Base-by-base conservation (phyloP, 2,113 vertebrate genomes). In the Pelvicachromis taeniatus region DNA sequence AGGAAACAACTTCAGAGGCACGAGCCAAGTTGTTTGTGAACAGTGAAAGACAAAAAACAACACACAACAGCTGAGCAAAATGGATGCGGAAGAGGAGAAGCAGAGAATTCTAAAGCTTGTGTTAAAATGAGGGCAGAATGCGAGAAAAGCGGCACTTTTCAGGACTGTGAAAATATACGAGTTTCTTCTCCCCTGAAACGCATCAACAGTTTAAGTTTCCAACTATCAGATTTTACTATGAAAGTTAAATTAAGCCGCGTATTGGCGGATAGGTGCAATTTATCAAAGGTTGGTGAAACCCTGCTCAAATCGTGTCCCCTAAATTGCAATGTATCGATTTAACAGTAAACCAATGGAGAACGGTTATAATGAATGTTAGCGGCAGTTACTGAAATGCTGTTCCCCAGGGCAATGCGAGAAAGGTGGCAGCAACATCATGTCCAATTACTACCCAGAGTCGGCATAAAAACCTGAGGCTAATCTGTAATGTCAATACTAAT, bases 281-380 rank as follows among this genome's bases (percentile, higher is more conserved):
- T 73, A 88, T 90, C 84, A 89, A 79, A 81, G 53, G 75, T 82
- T 77, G 77, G 81, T 5, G 83, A 77, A 81, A 85, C 77, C 50
- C 80, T 85, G 52, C 84, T 90, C 82, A 92, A 88, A 92, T 53
- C 16, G 35, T 89, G 87, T 84, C 82, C 81, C 87, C 87, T 88
- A 89, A 92, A 90, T 92, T 91, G 92, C 88, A 80, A 77, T n/a
- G 55, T 91, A 94, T 93, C 81, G 92, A 93, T 93, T 93, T 85
- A 91, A 87, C 89, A 91, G 89, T 87, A 84, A 92, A 84, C 80
- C 91, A 78, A 84, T 87, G 81, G 88, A 90, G 86, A 90, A 13
- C 31, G n/a, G 29, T 84, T 82, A 87, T 89, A 90, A 93, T 91
- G 87, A 92, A 93, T 91, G 92, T 91, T 53, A 83, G 92, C 89